Conservation (phyloP, 2,888 invertebrate species). For the Toxonevra muliebris region DNA sequence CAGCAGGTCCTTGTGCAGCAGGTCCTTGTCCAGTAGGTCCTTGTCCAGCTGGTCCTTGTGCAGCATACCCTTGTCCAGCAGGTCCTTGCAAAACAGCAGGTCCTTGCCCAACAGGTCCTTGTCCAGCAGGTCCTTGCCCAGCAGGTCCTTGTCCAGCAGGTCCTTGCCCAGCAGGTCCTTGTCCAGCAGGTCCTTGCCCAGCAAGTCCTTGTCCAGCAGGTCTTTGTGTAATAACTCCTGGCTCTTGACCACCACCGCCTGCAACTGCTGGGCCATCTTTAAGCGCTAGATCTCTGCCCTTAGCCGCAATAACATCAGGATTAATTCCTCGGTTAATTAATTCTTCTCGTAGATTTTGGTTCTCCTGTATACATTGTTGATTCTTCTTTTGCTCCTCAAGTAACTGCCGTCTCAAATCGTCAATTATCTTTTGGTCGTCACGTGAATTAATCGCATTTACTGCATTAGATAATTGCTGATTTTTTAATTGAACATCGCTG, state of each 20-base stretch:
- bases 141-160: not conserved
- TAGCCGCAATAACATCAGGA: slow-evolving; percentile 24
- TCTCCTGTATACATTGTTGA: slow-evolving; percentile 43
- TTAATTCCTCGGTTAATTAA: slow-evolving; percentile 42
- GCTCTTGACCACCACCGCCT: slow-evolving; percentile 10
- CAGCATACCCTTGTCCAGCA: no score
- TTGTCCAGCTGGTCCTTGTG: no score
- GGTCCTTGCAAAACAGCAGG: no score
- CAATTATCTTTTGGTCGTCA: slow-evolving; percentile 46
- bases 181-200: not conserved
- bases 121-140: not conserved
- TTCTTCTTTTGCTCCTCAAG: slow-evolving; percentile 44
- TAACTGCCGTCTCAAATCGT: slow-evolving; percentile 48
- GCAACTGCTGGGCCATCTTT: slow-evolving; percentile 24
- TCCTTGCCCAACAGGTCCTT: not conserved
- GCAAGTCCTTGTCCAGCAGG: not conserved
- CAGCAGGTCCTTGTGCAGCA: no score
- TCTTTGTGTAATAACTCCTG: not conserved
- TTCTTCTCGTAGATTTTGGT: slow-evolving; percentile 36
- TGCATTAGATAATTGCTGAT: slow-evolving; percentile 46
- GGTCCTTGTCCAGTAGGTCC: no score
- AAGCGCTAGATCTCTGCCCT: not conserved
- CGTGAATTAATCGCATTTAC: slow-evolving; percentile 45
- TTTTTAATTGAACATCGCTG: slow-evolving; percentile 49
- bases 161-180: not conserved